Evolutionary conservation across 2,888 invertebrate genomes (phyloP).

Genomic region (Rhingia rostrata): DNA sequence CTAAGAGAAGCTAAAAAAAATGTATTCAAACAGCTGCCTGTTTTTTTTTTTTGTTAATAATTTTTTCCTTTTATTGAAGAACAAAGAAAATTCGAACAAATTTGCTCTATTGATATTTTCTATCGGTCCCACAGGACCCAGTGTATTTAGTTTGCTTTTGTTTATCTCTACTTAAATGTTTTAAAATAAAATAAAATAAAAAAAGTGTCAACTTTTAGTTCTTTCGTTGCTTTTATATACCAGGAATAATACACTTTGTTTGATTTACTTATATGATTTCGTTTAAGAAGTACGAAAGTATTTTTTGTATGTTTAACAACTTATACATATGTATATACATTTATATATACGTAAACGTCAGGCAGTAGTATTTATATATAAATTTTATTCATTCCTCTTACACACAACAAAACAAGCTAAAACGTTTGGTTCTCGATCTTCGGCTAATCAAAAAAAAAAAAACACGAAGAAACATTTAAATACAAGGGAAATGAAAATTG

Average conservation of each 20-base stretch:
- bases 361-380: constrained; percentile 62
- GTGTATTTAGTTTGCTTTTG: constrained; percentile 32
- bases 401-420: constrained; percentile 52
- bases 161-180: constrained; percentile 48
- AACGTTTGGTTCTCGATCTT: constrained; percentile 62
- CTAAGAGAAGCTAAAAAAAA: no score
- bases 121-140: constrained; percentile 51
- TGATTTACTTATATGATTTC: constrained; percentile 45
- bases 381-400: constrained; percentile 35
- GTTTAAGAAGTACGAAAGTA: constrained; percentile 67
- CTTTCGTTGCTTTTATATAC: constrained; percentile 50
- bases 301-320: constrained; percentile 16
- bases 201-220: constrained; percentile 10
- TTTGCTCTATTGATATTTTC: constrained; percentile 69
- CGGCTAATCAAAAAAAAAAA: constrained; percentile 11
- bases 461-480: background rate
- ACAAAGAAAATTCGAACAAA: constrained; percentile 73
- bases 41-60: no score
- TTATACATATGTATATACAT: constrained; percentile 54
- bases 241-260: constrained; percentile 26
- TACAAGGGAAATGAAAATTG: background rate
- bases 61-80: constrained; percentile 67
- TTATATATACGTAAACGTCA: constrained; percentile 70
- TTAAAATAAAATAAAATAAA: constrained; percentile 21
- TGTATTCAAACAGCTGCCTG: constrained; percentile 8